phyloP scores from a whole-genome alignment of 2,797 vertebrate genomes.

The Oreochromis mossambicus region DNA sequence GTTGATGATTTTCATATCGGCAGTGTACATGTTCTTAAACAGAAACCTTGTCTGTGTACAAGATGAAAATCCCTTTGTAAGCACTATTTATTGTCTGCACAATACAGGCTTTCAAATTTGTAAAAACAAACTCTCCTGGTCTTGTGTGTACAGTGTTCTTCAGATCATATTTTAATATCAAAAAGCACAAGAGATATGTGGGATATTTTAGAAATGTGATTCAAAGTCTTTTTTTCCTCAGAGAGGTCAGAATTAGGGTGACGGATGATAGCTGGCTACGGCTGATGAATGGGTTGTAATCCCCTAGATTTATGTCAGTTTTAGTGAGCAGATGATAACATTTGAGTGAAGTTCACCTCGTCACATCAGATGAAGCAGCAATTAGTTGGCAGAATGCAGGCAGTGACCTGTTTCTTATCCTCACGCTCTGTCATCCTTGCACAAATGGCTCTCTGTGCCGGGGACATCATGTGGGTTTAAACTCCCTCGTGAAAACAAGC shows the following conservation, averaged over 20 bases:
- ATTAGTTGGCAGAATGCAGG: not conserved
- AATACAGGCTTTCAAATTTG: constrained; percentile 85
- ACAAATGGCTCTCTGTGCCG: not conserved
- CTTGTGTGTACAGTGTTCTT: not conserved
- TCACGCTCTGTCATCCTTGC: not conserved
- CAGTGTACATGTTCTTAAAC: constrained; percentile 70
- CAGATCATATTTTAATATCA: not conserved
- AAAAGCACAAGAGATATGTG: not conserved
- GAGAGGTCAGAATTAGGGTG: not conserved
- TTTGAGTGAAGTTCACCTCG: not conserved
- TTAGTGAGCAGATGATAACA: not conserved
- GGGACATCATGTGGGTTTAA: not conserved
- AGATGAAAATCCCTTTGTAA: constrained; percentile 84
- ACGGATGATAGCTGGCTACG: not conserved
- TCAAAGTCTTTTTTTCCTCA: not conserved
- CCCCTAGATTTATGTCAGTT: not conserved
- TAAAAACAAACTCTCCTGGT: constrained; percentile 52
- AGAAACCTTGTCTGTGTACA: constrained; percentile 84
- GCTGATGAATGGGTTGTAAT: not conserved
- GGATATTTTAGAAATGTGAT: not conserved
- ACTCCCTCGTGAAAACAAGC: not conserved
- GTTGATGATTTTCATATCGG: constrained; percentile 76
- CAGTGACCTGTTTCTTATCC: not conserved
- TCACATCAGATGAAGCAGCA: not conserved
- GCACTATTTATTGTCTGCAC: constrained; percentile 92